These are phyloP conservation scores for Nysson spinosus DNA, from an alignment of 2,888 invertebrate species.

Conservation along the genomic window DNA sequence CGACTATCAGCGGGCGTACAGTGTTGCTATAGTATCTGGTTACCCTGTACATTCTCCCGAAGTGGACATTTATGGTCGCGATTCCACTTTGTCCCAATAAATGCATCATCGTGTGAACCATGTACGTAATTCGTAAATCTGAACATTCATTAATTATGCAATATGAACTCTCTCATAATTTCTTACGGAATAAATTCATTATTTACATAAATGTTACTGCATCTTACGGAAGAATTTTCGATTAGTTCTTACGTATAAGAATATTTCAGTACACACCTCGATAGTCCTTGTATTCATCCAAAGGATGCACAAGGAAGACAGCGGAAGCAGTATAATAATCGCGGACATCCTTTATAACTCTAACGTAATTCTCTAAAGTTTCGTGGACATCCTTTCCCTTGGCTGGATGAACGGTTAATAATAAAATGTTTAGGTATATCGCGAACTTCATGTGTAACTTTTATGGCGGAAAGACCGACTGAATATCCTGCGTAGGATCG, in stretches of 20 bases:
- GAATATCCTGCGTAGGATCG: neutral
- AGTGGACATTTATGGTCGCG: constrained; percentile 3
- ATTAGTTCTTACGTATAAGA: too few relatives aligned
- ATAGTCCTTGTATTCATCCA: neutral
- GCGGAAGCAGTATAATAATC: constrained; percentile 22
- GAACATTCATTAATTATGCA: too few relatives aligned
- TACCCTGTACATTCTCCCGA: neutral
- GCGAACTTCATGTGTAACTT: neutral
- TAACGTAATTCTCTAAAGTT: neutral
- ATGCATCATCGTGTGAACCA: constrained; percentile 18
- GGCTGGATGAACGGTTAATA: neutral
- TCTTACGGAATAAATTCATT: too few relatives aligned
- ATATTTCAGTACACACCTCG: constrained; percentile 11
- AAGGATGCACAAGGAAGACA: constrained; percentile 18
- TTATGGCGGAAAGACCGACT: neutral
- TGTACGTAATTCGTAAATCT: constrained; percentile 15
- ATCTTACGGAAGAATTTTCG: too few relatives aligned
- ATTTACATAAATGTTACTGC: too few relatives aligned
- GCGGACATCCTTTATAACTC: constrained; percentile 25
- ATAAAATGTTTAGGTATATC: constrained; percentile 1
- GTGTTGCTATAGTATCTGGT: constrained; percentile 4
- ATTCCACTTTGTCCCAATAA: constrained; percentile 20
- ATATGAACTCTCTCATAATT: too few relatives aligned
- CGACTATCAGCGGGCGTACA: constrained; percentile 45
- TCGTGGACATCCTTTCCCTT: neutral